These are phyloP conservation scores for Machaerirhynchus nigripectus DNA, from an alignment of 2,113 vertebrate species.

Conservation along the genomic window DNA sequence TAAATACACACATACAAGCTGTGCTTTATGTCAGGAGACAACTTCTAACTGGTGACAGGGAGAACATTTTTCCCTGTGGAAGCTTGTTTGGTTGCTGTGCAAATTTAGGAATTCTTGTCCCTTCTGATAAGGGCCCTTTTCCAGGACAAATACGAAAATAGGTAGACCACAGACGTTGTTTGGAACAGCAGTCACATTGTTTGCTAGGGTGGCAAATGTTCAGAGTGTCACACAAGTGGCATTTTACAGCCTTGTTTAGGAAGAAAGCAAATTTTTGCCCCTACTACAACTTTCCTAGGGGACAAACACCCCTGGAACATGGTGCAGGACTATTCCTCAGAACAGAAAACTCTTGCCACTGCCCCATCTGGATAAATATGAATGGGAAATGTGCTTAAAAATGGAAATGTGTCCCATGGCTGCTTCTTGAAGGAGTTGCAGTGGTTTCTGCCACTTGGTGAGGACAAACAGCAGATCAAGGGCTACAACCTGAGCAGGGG, in stretches of 20 bases:
- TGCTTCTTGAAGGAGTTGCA: not conserved
- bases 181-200: not conserved
- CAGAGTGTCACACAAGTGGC: not conserved
- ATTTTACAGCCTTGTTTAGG: not conserved
- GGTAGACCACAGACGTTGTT: not conserved
- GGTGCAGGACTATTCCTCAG: not conserved
- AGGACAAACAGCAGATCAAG: not conserved
- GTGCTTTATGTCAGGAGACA: not conserved
- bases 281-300: not conserved
- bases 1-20: constrained; percentile 46
- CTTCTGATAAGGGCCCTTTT: not conserved
- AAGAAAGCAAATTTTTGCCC: not conserved
- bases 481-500: not conserved
- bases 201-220: not conserved
- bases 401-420: not conserved
- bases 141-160: not conserved
- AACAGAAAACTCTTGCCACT: not conserved
- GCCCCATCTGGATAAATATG: not conserved
- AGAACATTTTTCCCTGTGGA: not conserved
- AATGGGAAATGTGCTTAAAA: not conserved
- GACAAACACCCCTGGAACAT: not conserved
- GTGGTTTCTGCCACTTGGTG: not conserved
- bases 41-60: not conserved
- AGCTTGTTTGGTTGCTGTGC: not conserved
- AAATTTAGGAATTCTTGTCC: not conserved